phyloP scores from a whole-genome alignment of 2,113 vertebrate genomes.

The Lontra canadensis region DNA sequence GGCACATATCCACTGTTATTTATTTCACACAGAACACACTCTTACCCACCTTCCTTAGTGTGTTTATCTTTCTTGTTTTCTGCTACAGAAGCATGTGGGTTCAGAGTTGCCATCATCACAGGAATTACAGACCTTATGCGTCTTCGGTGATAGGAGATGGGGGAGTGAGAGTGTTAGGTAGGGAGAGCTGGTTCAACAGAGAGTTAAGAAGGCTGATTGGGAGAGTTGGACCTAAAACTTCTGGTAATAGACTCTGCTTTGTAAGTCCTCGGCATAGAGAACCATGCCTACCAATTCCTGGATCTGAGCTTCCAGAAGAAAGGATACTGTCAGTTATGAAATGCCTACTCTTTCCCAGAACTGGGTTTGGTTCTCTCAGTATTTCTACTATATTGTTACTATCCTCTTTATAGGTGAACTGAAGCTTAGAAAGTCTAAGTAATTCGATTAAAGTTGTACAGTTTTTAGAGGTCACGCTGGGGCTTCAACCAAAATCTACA shows the following conservation, averaged over 20 bases:
- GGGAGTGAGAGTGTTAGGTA: not conserved
- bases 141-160: not conserved
- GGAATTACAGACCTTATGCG: not conserved
- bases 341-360: not conserved
- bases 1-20: not conserved
- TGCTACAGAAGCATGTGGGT: not conserved
- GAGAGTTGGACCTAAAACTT: not conserved
- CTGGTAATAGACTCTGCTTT: not conserved
- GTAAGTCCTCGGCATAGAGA: not conserved
- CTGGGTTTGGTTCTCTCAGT: not conserved
- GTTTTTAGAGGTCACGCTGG: not conserved
- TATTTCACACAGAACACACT: not conserved
- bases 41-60: not conserved
- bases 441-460: not conserved
- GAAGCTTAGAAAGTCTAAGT: not conserved
- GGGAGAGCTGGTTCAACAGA: not conserved
- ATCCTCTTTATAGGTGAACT: not conserved
- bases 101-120: not conserved
- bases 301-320: not conserved
- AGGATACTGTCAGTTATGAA: not conserved
- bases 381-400: not conserved
- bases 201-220: not conserved
- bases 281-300: not conserved
- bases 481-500: not conserved
- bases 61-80: not conserved